Evolutionary conservation across 2,113 vertebrate genomes (phyloP).

Genomic region (Rhipidura dahli): DNA sequence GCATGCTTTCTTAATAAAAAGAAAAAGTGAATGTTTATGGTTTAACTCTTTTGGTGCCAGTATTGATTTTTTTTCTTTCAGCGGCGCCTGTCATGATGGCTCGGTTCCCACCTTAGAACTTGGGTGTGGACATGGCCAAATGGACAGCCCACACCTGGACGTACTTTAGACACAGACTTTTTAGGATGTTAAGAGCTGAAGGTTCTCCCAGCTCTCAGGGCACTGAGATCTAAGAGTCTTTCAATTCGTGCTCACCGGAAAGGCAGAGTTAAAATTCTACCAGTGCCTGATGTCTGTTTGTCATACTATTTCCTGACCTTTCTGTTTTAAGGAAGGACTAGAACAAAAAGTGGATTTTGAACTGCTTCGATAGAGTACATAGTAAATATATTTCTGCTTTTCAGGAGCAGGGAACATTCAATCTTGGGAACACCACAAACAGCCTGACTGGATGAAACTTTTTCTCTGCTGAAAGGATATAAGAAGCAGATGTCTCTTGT

Average conservation of each 20-base stretch:
- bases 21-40: slow-evolving; percentile 72
- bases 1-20: slow-evolving; percentile 86
- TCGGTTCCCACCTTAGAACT: neutral
- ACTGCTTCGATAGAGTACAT: neutral
- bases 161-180: neutral
- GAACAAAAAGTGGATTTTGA: neutral
- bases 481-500: neutral
- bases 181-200: neutral
- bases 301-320: neutral
- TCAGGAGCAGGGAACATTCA: neutral
- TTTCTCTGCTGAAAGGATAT: neutral
- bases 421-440: neutral
- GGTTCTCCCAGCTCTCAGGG: neutral
- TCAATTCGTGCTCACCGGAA: accelerated
- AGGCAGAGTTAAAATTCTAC: neutral
- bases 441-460: neutral
- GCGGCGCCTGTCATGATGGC: neutral
- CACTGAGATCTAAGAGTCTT: neutral
- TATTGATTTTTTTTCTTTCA: slow-evolving; percentile 24
- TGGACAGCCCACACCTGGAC: too few species aligned
- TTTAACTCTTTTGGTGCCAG: slow-evolving; percentile 56
- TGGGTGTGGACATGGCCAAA: neutral
- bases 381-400: neutral
- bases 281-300: neutral
- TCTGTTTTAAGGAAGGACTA: neutral